These are phyloP conservation scores for Notarius quadriscutis DNA, from an alignment of 2,113 vertebrate species.

Conservation along the genomic window DNA sequence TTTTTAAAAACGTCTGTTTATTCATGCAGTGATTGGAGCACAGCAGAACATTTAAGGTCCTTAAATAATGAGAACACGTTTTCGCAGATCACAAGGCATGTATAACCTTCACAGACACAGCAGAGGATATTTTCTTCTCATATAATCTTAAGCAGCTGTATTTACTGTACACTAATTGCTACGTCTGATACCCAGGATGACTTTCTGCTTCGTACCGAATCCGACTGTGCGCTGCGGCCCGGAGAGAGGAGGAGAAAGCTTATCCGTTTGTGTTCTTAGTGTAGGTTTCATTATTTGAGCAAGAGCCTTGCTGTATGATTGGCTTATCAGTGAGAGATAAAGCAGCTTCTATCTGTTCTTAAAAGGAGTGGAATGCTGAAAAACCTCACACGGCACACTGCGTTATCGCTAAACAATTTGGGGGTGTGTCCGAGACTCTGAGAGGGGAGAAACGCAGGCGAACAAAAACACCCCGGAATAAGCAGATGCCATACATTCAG, in stretches of 20 bases:
- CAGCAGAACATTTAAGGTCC: background rate
- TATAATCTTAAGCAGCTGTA: slow-evolving; percentile 16
- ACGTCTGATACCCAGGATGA: background rate
- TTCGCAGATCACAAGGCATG: background rate
- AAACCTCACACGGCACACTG: slow-evolving; percentile 1
- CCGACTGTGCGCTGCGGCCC: background rate
- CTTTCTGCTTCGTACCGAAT: background rate
- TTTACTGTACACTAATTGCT: background rate
- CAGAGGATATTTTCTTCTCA: background rate
- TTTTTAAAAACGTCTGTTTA: background rate
- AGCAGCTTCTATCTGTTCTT: slow-evolving; percentile 44
- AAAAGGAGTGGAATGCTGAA: slow-evolving; percentile 47
- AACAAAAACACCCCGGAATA: background rate
- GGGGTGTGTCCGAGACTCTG: background rate
- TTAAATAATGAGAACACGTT: background rate
- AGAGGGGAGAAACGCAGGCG: background rate
- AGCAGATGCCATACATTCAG: background rate
- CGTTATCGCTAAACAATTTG: slow-evolving; percentile 35
- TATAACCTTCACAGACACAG: slow-evolving; percentile 25
- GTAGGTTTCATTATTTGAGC: slow-evolving; percentile 18
- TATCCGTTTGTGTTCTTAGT: background rate
- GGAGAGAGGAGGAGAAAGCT: background rate
- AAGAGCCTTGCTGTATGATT: slow-evolving; percentile 35
- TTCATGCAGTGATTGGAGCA: background rate
- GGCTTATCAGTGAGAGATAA: slow-evolving; percentile 46